Conservation (phyloP, 2,113 vertebrate genomes). For the Hippocampus mohnikei region DNA sequence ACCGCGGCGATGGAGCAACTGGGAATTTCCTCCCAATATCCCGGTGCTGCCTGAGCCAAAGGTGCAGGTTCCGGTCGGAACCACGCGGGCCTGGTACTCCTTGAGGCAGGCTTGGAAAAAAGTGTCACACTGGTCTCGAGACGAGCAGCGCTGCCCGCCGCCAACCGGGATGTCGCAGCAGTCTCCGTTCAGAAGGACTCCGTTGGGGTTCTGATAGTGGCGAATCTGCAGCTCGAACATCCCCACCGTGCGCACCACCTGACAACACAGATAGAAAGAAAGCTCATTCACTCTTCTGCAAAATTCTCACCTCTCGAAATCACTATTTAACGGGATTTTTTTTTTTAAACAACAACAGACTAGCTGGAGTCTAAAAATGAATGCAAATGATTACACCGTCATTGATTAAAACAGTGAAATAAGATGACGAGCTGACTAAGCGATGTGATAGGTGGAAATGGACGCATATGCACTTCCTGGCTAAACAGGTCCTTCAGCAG, state of each 20-base stretch:
- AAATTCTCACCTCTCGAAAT: no score
- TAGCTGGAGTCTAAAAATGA: no score
- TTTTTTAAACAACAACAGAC: no score
- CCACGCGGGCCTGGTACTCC: constrained; percentile 77
- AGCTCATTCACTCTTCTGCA: background rate
- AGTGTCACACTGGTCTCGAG: constrained; percentile 71
- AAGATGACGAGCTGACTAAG: no score
- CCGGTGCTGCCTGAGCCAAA: constrained; percentile 69
- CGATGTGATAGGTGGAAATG: no score
- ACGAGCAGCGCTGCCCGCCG: constrained; percentile 61
- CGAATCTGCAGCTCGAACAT: constrained; percentile 78
- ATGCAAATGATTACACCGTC: no score
- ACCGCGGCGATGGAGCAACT: constrained; percentile 53
- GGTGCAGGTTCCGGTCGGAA: constrained; percentile 67
- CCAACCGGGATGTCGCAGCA: constrained; percentile 72
- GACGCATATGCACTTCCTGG: no score
- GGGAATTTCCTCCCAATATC: constrained; percentile 74
- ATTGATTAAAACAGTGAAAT: no score
- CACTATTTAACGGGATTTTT: no score
- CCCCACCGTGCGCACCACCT: constrained; percentile 68
- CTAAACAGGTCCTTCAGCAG: no score
- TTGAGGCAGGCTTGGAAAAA: constrained; percentile 79
- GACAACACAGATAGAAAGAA: background rate
- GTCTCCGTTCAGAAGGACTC: constrained; percentile 66
- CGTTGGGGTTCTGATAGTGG: constrained; percentile 69